Evolutionary conservation across 2,888 invertebrate species (phyloP).

Genomic region (Sminthurinus aureus): DNA sequence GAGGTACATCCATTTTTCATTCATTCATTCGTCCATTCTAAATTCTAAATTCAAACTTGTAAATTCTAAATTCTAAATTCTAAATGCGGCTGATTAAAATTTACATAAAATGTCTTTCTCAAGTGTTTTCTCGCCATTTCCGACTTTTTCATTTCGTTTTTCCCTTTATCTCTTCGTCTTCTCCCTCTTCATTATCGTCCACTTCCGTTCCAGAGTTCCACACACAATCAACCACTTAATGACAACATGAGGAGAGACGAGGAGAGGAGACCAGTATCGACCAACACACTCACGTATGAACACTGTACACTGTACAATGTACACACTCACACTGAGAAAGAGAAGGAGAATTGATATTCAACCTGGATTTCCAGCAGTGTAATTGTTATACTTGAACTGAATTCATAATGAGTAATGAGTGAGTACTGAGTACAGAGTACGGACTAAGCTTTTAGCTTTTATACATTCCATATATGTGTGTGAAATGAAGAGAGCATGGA

Average conservation of each 20-base stretch:
- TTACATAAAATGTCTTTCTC: constrained; percentile 14
- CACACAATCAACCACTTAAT: not conserved
- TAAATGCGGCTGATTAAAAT: constrained; percentile 7
- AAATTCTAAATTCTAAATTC: too few relatives aligned
- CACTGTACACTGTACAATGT: not conserved
- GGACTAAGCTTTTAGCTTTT: too few relatives aligned
- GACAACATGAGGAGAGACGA: not conserved
- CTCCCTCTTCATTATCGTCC: constrained; percentile 1
- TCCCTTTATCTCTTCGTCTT: too few relatives aligned
- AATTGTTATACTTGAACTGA: not conserved
- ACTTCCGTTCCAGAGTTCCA: constrained; percentile 8
- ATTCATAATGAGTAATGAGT: not conserved
- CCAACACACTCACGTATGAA: not conserved
- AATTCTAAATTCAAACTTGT: too few relatives aligned
- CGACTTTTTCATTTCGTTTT: constrained; percentile 1
- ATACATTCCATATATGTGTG: too few relatives aligned
- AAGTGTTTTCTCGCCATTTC: constrained; percentile 15
- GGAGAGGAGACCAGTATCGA: not conserved
- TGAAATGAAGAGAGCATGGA: too few relatives aligned
- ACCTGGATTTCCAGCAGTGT: not conserved
- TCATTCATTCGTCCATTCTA: too few relatives aligned
- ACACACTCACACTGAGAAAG: not conserved
- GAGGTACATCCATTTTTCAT: too few relatives aligned
- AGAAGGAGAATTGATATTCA: not conserved
- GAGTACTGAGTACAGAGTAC: too few relatives aligned